phyloP scores from a whole-genome alignment of 2,888 invertebrate species.

The Lepidochrysops patricia region DNA sequence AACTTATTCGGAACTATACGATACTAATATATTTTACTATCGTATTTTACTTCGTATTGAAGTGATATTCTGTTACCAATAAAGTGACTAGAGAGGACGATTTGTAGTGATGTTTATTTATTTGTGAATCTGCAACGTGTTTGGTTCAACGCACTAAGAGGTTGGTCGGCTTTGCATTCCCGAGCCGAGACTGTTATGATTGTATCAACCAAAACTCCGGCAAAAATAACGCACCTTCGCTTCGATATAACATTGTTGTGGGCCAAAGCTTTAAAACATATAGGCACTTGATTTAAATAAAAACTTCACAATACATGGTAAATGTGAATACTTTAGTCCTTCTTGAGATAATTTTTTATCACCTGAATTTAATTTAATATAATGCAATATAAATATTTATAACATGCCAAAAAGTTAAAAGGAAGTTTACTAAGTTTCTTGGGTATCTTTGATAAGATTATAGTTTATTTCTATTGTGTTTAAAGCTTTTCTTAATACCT shows the following conservation, averaged over 20 bases:
- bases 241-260: background rate
- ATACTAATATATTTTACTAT: no score
- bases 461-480: no score
- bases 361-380: no score
- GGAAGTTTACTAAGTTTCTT: no score
- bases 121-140: conserved; percentile 72
- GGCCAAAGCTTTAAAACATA: background rate
- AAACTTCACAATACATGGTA: no score
- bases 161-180: conserved; percentile 63
- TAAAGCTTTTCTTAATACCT: no score
- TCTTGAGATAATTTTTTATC: no score
- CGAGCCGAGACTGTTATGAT: conserved; percentile 53
- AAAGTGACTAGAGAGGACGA: conserved; percentile 43
- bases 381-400: no score
- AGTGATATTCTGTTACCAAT: conserved; percentile 34
- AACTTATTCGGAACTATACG: conserved; percentile 64
- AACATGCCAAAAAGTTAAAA: no score
- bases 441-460: no score
- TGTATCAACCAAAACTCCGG: conserved; percentile 49
- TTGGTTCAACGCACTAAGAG: conserved; percentile 73
- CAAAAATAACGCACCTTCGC: conserved; percentile 23
- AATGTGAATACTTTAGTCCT: no score
- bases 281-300: no score
- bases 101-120: conserved; percentile 59
- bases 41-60: conserved; percentile 31